A percentile compares a stretch with the other conserved stretches of the same genome.
phyloP scores from a whole-genome alignment of 2,888 invertebrate species.

The Phalangium opilio region DNA sequence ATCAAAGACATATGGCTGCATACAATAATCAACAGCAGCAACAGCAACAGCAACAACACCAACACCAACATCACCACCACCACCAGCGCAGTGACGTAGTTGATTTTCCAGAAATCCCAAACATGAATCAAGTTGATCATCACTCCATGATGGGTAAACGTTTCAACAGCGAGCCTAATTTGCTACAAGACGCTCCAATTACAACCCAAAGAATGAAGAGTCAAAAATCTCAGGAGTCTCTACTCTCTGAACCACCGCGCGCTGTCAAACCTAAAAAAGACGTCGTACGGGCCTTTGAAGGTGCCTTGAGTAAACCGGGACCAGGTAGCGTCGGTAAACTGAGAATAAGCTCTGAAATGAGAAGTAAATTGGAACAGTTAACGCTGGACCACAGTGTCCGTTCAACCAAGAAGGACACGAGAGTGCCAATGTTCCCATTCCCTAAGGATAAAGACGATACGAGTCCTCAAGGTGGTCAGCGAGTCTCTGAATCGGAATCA shows the following conservation, averaged over 20 bases:
- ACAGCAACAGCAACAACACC: neutral
- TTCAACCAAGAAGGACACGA: conserved; percentile 35
- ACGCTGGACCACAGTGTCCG: conserved; percentile 75
- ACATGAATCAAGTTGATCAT: conserved; percentile 2
- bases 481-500: neutral
- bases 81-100: neutral
- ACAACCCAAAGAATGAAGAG: neutral
- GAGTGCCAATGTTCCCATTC: neutral
- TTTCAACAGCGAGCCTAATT: neutral
- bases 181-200: neutral
- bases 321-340: conserved; percentile 80
- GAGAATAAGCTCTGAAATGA: conserved; percentile 79
- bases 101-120: conserved; percentile 8
- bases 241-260: neutral
- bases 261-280: conserved; percentile 1
- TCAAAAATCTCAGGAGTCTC: neutral
- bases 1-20: neutral
- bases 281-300: conserved; percentile 13
- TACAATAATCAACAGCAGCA: neutral
- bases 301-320: conserved; percentile 51
- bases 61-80: conserved; percentile 4
- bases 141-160: neutral
- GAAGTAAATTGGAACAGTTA: conserved; percentile 63
- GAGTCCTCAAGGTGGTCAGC: neutral
- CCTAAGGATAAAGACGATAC: conserved; percentile 7